Conservation (phyloP, 2,888 invertebrate species). For the Volucella inflata region DNA sequence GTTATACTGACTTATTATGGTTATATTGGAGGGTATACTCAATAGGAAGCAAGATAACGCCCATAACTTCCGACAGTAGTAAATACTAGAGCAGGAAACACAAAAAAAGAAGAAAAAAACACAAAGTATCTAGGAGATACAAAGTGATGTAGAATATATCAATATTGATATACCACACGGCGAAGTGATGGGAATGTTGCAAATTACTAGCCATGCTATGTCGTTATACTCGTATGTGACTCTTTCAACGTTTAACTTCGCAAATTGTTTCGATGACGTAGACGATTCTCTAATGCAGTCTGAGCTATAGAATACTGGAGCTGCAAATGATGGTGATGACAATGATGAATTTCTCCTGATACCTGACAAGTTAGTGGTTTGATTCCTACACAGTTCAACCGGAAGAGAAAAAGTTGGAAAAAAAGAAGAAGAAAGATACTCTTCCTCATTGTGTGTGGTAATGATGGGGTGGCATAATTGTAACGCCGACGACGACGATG, state of each 20-base stretch:
- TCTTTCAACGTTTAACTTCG: constrained; percentile 28
- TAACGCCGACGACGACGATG: constrained; percentile 51
- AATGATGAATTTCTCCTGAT: constrained; percentile 54
- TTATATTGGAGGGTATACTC: too few relatives aligned
- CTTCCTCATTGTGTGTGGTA: constrained; percentile 39
- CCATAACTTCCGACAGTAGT: constrained; percentile 17
- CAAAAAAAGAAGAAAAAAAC: background rate
- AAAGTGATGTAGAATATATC: too few relatives aligned
- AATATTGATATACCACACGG: background rate
- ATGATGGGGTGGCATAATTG: constrained; percentile 25
- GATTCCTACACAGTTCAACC: constrained; percentile 15
- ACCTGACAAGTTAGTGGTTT: constrained; percentile 38
- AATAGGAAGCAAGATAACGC: background rate
- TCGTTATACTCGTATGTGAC: too few relatives aligned
- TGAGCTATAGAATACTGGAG: background rate
- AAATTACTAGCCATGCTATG: constrained; percentile 4
- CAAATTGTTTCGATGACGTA: constrained; percentile 43
- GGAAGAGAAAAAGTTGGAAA: background rate
- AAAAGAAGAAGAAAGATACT: constrained; percentile 20
- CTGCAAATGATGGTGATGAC: constrained; percentile 32
- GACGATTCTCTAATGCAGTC: background rate
- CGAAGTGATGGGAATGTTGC: background rate
- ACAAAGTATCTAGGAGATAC: background rate
- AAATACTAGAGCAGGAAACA: constrained; percentile 24
- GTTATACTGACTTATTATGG: background rate